Evolutionary conservation across 2,113 vertebrate genomes (phyloP).

Genomic region (Micronycteris hirsuta): DNA sequence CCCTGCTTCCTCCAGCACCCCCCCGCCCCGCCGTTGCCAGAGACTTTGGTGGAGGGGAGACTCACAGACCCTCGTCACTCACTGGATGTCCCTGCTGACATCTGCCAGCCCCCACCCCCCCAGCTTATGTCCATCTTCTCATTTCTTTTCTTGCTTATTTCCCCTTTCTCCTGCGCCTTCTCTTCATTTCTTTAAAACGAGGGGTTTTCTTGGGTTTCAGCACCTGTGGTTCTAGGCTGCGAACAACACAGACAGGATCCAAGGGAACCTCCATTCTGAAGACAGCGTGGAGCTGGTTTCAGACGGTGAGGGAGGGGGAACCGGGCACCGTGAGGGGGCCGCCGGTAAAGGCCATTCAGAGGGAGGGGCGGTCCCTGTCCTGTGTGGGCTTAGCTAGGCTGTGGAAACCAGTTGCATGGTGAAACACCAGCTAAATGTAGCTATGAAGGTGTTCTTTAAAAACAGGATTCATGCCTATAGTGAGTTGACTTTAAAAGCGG

Average conservation of each 20-base stretch:
- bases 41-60: not conserved
- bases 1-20: not conserved
- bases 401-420: not conserved
- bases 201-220: not conserved
- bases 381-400: not conserved
- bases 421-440: not conserved
- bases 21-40: too few relatives aligned
- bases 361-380: not conserved
- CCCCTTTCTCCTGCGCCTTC: not conserved
- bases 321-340: fast-evolving
- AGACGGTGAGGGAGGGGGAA: not conserved
- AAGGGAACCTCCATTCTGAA: not conserved
- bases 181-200: not conserved
- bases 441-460: not conserved
- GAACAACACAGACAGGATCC: too few relatives aligned
- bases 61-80: not conserved
- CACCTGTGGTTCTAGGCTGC: not conserved
- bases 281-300: not conserved
- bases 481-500: not conserved
- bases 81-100: not conserved
- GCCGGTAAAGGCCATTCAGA: not conserved
- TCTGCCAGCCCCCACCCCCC: not conserved
- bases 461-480: not conserved
- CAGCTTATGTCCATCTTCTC: not conserved
- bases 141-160: not conserved